Base-by-base conservation (phyloP, 2,888 invertebrate genomes). In the Osmoderma eremita region DNA sequence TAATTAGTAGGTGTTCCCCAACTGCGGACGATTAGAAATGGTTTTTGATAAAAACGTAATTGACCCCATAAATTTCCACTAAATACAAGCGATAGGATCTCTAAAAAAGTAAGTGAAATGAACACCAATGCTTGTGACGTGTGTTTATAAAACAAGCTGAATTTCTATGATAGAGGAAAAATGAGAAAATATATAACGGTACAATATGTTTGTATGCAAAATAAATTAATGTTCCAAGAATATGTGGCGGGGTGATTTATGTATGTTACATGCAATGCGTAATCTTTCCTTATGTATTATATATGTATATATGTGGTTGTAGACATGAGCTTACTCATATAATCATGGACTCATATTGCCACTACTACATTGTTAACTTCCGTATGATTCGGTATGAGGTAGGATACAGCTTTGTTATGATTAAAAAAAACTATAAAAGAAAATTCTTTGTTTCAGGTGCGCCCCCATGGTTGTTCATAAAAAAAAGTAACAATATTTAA, bases 11-110 rank as follows among this genome's bases (percentile, higher is more conserved):
- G 56, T 24, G 22, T n/a, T 42, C 22, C 24, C 24, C 22, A 15
- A 56, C 22, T 41, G 42, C 15, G 10, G 41, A 56, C 24, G 24
- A 56, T 56, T 56, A 56, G 56, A 42, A 56, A 56, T 54, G 13
- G 22, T 56, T 56, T 42, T 18, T 12, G 41, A 18, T 42, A 41
- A 51, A 51, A 51, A 51, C 2, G 13, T 51, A 51, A 51, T 51
- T 51, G 13, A 5, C 30, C 3, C 5, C 20, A 56, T 42, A 56
- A 22, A 20, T 42, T 56, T n/a, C 36, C 17, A 54, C 39, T 13
- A 56, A 56, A 41, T 39, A 42, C 22, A 42, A 20, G 22, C 13
- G 56, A 56, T 41, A 56, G n/a, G 3, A 56, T 56, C 36, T 53
- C 18, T 8, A 38, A n/a, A 8, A 41, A 42, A 22, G 13, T 17